Base-by-base conservation (phyloP, 2,113 vertebrate genomes). In the human (Homo sapiens) region DNA sequence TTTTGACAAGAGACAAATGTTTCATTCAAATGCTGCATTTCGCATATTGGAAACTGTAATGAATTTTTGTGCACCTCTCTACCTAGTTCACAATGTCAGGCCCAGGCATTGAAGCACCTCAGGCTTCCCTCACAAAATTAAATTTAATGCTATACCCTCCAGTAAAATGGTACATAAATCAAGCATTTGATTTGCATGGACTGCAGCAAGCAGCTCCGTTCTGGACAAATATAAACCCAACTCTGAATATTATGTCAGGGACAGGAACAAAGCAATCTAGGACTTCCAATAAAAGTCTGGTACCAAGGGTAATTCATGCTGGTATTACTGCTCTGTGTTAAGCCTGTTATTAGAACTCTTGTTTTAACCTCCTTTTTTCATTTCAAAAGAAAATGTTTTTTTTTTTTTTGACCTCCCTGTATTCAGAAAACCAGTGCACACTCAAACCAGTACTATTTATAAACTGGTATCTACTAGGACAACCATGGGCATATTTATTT, bases 1-100 rank as follows among this genome's bases (percentile, higher is more conserved):
- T 99, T 99, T 99, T 99, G 99, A 99, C 99, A 99, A 98, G 98
- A 99, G 99, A 99, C 99, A 99, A 99, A 99, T 99, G 99, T 99
- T 99, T 99, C 99, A 99, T 99, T 99, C 99, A 99, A 99, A 99
- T 99, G 99, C 99, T 99, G 98, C 99, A 99, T 99, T 99, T 99
- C 99, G 99, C 99, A 99, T 99, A 99, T 99, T 99, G 99, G 98
- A 99, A 99, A 99, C 98, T 98, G 99, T 99, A 99, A 99, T 99
- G 99, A 99, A 99, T 99, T 99, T 98, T 98, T 98, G 98, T 98
- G 98, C 98, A 98, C 98, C 98, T 98, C 98, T 98, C 99, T 96
- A 98, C 99, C 98, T 98, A 98, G 99, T 99, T 99, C 99, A 99
- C 98, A 97, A 98, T 99, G 99, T 99, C 99, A 99, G 96, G 98